Evolutionary conservation across 2,888 invertebrate genomes (phyloP), one percentile per base, ranked within the genome.

Genomic region (Drosophila formosana): DNA sequence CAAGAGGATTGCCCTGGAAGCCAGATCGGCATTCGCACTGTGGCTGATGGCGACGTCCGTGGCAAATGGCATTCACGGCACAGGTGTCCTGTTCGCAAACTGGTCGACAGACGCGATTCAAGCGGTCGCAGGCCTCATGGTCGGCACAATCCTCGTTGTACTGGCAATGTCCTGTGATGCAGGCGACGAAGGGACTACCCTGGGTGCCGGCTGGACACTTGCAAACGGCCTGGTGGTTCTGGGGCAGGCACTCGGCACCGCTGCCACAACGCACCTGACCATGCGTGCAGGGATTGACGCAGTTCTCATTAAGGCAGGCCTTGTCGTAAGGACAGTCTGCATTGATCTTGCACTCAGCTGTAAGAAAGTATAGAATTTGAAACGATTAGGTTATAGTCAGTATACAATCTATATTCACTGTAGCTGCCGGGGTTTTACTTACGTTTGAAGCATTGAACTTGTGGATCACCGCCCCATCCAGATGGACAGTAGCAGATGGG

Each of bases 81-180:
- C 98, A 98, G 0, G 96, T 95, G 62, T 95, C 95, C n/a, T 95
- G 95, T 4, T 96, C 95, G 89, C 97, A 97, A 28, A 96, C 97
- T 0, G 96, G 95, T 81, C 96, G 94, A 88, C 98, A 97, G 0
- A 96, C 94, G 78, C 97, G 94, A 90, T 97, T 97, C 11, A 97
- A 93, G 66, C 97, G 94, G 89, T 97, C 96, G 91, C 97, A 98
- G 37, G 96, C 95, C 92, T 97, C 97, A 74, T 96, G 94, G 83
- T 96, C 95, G 34, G 96, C 96, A 82, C 97, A 98, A 89, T 98
- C 97, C 87, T 97, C 97, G 89, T 97, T 97, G 91, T 96, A 97
- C 87, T 97, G 97, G 80, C 97, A 97, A 45, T 96, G 94, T 7
- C 96, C 96, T 2, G 96, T 95, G 65, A 97, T 95, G 89, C 98